Percentiles rank a stretch among this genome's conserved stretches.
Evolutionary conservation across 1,140 invertebrate species (phyloP).

Genomic region (Bilobella aurantiaca): DNA sequence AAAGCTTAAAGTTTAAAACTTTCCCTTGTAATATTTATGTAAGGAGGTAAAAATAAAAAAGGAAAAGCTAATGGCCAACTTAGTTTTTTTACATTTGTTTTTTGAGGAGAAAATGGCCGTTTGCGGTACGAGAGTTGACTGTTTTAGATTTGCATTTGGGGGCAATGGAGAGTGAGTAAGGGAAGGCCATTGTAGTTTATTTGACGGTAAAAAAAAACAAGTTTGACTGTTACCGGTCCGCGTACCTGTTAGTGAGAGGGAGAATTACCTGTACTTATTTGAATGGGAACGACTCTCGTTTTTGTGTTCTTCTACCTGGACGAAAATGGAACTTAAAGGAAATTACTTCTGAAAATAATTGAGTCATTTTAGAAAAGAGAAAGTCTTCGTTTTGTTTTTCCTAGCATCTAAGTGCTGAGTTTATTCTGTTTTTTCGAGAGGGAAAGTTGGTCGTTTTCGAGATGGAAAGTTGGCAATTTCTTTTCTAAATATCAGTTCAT

Average conservation of each 20-base stretch:
- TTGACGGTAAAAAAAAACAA: too few relatives aligned
- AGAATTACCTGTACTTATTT: neutral
- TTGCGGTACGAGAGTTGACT: neutral
- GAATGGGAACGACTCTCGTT: neutral
- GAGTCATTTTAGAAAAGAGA: neutral
- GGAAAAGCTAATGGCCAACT: too few relatives aligned
- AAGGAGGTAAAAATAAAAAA: too few relatives aligned
- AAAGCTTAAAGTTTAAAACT: too few relatives aligned
- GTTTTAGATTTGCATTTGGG: neutral
- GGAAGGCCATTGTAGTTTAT: neutral
- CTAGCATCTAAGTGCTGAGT: neutral
- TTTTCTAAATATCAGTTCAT: neutral
- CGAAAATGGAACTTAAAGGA: too few relatives aligned
- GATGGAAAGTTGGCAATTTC: too few relatives aligned
- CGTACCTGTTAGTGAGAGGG: too few relatives aligned
- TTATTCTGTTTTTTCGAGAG: neutral
- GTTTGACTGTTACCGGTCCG: too few relatives aligned
- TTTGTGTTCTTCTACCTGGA: neutral
- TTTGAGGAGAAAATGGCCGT: neutral
- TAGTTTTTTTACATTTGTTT: neutral
- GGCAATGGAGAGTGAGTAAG: neutral
- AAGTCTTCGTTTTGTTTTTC: too few relatives aligned
- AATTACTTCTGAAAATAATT: neutral
- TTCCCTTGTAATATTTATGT: too few relatives aligned
- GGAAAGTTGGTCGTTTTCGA: too few relatives aligned